Percentiles rank a stretch among this genome's conserved stretches.
These are phyloP conservation scores for Sepiola atlantica DNA, from an alignment of 2,888 invertebrate genomes.

Conservation along the genomic window DNA sequence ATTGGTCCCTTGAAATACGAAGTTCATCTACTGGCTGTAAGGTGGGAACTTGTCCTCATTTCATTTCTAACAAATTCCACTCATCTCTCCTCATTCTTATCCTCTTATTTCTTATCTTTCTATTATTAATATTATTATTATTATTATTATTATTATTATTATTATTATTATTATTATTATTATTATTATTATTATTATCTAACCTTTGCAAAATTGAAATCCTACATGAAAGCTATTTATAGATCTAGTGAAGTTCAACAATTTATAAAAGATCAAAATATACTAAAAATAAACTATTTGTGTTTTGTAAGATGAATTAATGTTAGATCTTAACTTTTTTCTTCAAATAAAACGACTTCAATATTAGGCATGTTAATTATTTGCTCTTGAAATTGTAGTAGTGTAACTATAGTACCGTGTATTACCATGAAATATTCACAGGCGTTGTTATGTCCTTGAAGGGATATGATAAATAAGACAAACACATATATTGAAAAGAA, in stretches of 20 bases:
- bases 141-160: neutral
- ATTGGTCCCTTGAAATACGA: conserved; percentile 1
- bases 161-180: neutral
- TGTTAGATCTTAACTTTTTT: neutral
- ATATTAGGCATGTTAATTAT: too few species aligned
- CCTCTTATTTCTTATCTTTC: neutral
- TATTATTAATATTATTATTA: neutral
- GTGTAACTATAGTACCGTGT: too few species aligned
- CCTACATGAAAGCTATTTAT: neutral
- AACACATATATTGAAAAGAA: too few species aligned
- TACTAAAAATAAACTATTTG: neutral
- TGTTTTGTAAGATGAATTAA: neutral
- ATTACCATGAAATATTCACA: too few species aligned
- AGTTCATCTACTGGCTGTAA: conserved; percentile 32
- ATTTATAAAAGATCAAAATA: neutral
- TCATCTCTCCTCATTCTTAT: neutral
- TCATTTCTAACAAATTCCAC: neutral
- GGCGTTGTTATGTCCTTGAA: too few species aligned
- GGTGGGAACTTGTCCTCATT: conserved; percentile 32
- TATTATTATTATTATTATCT: neutral
- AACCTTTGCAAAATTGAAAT: neutral
- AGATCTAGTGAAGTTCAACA: neutral
- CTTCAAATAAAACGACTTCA: neutral
- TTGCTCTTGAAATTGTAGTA: too few species aligned
- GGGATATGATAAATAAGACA: too few species aligned